Conservation (phyloP, 1,140 invertebrate species). For the Zaprionus inermis region DNA sequence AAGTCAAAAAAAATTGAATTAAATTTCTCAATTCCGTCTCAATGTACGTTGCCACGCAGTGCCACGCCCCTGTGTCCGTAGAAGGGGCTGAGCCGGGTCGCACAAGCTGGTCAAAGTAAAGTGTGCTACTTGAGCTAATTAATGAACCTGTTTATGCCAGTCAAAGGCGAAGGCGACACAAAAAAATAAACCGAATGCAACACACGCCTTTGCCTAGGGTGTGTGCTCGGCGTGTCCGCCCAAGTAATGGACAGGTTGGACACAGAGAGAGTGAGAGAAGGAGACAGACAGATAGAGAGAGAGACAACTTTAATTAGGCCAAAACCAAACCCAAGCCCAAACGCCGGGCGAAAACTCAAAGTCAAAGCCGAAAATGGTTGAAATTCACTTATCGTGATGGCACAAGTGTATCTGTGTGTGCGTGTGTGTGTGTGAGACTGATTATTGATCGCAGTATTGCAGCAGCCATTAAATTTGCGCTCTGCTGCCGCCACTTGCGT, state of each 20-base stretch:
- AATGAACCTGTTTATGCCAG: slow-evolving; percentile 52
- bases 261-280: too few species aligned
- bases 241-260: slow-evolving; percentile 54
- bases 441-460: slow-evolving; percentile 72
- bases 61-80: neutral
- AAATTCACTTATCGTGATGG: slow-evolving; percentile 63
- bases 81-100: too few species aligned
- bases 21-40: neutral
- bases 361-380: slow-evolving; percentile 35
- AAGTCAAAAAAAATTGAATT: too few species aligned
- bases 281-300: neutral
- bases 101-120: slow-evolving; percentile 60
- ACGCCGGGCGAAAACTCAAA: slow-evolving; percentile 6
- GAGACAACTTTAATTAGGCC: slow-evolving; percentile 64
- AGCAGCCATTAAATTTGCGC: slow-evolving; percentile 76
- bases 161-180: slow-evolving; percentile 16
- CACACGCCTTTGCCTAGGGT: slow-evolving; percentile 37
- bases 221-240: slow-evolving; percentile 39
- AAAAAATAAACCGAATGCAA: slow-evolving; percentile 8
- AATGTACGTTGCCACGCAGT: neutral
- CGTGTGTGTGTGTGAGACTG: slow-evolving; percentile 13
- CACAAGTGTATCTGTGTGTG: slow-evolving; percentile 7
- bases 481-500: slow-evolving; percentile 60
- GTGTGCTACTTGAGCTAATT: slow-evolving; percentile 64
- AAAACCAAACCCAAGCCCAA: slow-evolving; percentile 18